These are phyloP conservation scores for Cromileptes altivelis DNA, from an alignment of 2,113 vertebrate genomes.

Conservation along the genomic window DNA sequence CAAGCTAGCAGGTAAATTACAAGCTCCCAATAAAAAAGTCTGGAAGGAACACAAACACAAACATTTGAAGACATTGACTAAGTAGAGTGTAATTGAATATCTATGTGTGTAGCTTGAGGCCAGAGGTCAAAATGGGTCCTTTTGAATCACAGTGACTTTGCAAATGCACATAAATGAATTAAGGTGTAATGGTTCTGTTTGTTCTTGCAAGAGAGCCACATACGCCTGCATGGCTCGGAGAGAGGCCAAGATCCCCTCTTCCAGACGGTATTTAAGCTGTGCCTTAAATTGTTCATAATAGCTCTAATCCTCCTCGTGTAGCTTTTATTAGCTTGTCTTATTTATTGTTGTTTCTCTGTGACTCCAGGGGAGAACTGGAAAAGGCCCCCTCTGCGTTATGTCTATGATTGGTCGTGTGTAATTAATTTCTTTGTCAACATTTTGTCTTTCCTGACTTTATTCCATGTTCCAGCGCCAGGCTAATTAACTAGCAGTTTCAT, in stretches of 20 bases:
- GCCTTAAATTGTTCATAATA: conserved; percentile 79
- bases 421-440: conserved; percentile 46
- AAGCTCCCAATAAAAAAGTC: background rate
- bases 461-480: conserved; percentile 10
- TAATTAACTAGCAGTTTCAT: conserved; percentile 63
- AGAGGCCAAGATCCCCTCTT: conserved; percentile 39
- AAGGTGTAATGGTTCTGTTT: conserved; percentile 52
- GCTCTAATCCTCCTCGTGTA: conserved; percentile 73
- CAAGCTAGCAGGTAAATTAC: background rate
- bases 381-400: conserved; percentile 1
- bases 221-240: conserved; percentile 34
- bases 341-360: conserved; percentile 56
- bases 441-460: conserved; percentile 48
- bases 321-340: conserved; percentile 74
- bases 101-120: background rate
- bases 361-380: conserved; percentile 26
- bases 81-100: conserved; percentile 21
- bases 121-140: conserved; percentile 13
- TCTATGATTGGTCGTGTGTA: conserved; percentile 21
- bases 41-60: background rate
- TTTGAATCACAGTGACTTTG: conserved; percentile 18
- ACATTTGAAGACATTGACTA: background rate
- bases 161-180: conserved; percentile 43
- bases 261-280: conserved; percentile 67
- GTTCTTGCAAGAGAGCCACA: conserved; percentile 53